These are phyloP conservation scores for Sinocyclocheilus anshuiensis DNA, from an alignment of 2,113 vertebrate genomes.

Conservation along the genomic window DNA sequence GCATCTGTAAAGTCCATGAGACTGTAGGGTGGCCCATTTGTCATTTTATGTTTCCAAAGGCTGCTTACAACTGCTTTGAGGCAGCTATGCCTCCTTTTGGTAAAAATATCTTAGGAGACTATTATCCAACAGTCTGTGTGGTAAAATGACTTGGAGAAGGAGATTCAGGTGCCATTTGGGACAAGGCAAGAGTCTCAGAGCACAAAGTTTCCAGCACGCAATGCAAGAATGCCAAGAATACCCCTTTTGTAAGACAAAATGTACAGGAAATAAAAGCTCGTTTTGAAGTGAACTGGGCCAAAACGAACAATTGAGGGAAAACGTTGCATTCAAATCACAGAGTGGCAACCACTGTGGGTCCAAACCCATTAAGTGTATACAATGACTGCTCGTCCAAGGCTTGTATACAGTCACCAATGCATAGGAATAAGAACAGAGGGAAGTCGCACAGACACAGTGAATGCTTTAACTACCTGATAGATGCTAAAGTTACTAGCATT, in stretches of 20 bases:
- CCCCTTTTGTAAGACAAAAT: conserved; percentile 34
- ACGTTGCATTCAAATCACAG: conserved; percentile 17
- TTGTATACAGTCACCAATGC: conserved; percentile 48
- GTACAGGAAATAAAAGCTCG: conserved; percentile 42
- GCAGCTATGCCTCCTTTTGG: not conserved
- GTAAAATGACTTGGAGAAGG: not conserved
- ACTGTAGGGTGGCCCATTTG: not conserved
- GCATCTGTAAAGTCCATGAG: not conserved
- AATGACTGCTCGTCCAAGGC: conserved; percentile 30
- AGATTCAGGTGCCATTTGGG: conserved; percentile 1
- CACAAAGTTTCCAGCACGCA: conserved; percentile 45
- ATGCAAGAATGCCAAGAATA: conserved; percentile 42
- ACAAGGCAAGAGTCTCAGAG: conserved; percentile 12
- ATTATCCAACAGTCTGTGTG: not conserved
- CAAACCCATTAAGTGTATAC: conserved; percentile 28
- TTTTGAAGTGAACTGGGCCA: conserved; percentile 33
- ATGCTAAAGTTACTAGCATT: not conserved
- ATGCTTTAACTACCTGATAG: conserved; percentile 1
- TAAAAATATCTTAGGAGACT: not conserved
- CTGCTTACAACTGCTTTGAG: not conserved
- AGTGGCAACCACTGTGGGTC: not conserved
- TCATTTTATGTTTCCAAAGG: too few relatives aligned
- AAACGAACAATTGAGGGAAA: conserved; percentile 38
- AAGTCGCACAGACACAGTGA: conserved; percentile 18
- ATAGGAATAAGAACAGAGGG: conserved; percentile 41